These are phyloP conservation scores for Hydractinia symbiolongicarpus DNA, from an alignment of 30 jellyfish, hydroid and myxozoan species.

Conservation along the genomic window DNA sequence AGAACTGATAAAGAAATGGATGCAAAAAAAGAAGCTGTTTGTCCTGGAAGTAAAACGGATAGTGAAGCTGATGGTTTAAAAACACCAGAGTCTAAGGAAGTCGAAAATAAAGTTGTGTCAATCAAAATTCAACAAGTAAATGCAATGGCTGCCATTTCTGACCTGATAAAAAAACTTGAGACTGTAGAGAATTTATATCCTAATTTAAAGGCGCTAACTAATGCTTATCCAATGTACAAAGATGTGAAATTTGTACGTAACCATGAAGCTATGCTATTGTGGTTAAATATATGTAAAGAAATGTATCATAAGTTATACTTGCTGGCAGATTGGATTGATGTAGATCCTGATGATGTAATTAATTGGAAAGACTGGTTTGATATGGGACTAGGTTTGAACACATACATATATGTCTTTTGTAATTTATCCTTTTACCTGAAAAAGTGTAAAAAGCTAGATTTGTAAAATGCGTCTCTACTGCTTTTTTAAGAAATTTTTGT, in stretches of 20 bases:
- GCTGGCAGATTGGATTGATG: constrained; percentile 53
- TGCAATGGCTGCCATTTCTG: constrained; percentile 55
- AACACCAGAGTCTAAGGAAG: neutral
- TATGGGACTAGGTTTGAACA: constrained; percentile 52
- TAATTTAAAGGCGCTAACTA: constrained; percentile 38
- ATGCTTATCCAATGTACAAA: constrained; percentile 39
- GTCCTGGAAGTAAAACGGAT: neutral
- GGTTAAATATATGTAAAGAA: constrained; percentile 68
- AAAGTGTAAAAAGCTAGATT: too few relatives aligned
- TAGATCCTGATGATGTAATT: constrained; percentile 43
- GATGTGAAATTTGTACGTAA: constrained; percentile 46
- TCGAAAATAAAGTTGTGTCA: neutral
- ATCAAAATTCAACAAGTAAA: constrained; percentile 14
- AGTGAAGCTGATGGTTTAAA: neutral
- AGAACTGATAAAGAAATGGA: neutral
- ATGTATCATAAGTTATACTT: constrained; percentile 64
- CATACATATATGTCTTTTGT: too few relatives aligned
- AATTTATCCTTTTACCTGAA: too few relatives aligned
- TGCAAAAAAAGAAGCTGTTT: neutral
- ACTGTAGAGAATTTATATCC: constrained; percentile 59
- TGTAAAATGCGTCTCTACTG: neutral
- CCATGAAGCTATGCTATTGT: constrained; percentile 52
- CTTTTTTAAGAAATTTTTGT: neutral
- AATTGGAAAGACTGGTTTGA: constrained; percentile 81
- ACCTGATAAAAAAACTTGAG: constrained; percentile 47